Evolutionary conservation across 2,888 invertebrate genomes (phyloP).

Genomic region (Cephus rjabovi): DNA sequence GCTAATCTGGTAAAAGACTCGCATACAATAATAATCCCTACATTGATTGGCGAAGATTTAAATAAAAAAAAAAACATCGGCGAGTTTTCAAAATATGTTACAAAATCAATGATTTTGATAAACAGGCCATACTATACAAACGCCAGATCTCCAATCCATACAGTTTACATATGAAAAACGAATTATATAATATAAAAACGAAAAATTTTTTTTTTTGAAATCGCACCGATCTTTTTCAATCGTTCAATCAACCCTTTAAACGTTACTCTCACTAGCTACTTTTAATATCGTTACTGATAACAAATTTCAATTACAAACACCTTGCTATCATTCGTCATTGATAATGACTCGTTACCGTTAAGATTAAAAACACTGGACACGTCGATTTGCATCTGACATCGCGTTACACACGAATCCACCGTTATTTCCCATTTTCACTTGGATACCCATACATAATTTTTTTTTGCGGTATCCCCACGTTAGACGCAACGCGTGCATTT

Average conservation of each 20-base stretch:
- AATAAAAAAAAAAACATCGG: background rate
- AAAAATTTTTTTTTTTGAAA: background rate
- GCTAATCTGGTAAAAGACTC: background rate
- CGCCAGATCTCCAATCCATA: background rate
- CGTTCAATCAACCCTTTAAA: constrained; percentile 17
- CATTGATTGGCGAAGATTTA: background rate
- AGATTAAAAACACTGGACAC: constrained; percentile 29
- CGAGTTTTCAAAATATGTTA: background rate
- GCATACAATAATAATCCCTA: background rate
- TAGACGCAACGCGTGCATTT: background rate
- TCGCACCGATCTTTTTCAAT: constrained; percentile 8
- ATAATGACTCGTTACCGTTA: constrained; percentile 13
- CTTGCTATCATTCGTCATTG: constrained; percentile 11
- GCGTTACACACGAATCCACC: background rate
- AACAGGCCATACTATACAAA: background rate
- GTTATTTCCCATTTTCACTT: background rate
- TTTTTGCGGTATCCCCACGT: background rate
- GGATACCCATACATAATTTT: background rate
- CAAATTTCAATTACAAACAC: constrained; percentile 24
- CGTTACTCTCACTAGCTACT: constrained; percentile 25
- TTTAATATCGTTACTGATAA: constrained; percentile 23
- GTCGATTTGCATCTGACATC: background rate
- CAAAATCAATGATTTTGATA: background rate
- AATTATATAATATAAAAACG: background rate
- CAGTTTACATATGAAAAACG: background rate